Evolutionary conservation across 2,113 vertebrate genomes (phyloP).

Genomic region (Alouatta palliata): DNA sequence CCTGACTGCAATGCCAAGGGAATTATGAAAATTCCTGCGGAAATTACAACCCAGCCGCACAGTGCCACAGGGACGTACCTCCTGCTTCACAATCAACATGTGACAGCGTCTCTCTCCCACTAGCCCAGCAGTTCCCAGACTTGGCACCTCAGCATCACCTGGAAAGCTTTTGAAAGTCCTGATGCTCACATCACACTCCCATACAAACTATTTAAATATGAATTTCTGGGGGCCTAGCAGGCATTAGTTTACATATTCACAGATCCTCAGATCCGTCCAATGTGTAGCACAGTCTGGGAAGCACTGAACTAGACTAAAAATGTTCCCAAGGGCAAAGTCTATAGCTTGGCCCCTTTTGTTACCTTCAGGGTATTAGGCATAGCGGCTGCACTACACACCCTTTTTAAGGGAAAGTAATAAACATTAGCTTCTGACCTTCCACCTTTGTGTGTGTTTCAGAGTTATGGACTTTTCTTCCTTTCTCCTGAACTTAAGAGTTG

Average conservation of each 20-base stretch:
- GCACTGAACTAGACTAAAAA: not conserved
- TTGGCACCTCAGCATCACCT: fast-evolving
- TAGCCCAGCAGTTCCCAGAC: not conserved
- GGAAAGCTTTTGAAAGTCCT: not conserved
- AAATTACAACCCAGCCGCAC: not conserved
- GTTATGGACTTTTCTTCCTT: not conserved
- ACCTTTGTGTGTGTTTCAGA: not conserved
- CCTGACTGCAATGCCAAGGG: not conserved
- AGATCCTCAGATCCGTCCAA: not conserved
- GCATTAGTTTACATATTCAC: fast-evolving
- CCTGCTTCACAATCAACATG: not conserved
- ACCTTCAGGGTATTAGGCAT: too few relatives aligned
- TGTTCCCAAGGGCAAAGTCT: not conserved
- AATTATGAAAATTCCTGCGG: not conserved
- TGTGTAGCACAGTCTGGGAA: not conserved
- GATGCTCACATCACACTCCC: not conserved
- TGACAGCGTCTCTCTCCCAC: not conserved
- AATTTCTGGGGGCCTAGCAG: not conserved
- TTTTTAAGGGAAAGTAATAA: not conserved
- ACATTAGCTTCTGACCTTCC: not conserved
- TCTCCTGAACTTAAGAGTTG: not conserved
- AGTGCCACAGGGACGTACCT: fast-evolving
- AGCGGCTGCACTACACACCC: not conserved
- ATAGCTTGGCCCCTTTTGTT: not conserved
- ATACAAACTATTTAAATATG: not conserved